Base-by-base conservation (phyloP, 2,888 invertebrate genomes). In the Phyto melanocephala region DNA sequence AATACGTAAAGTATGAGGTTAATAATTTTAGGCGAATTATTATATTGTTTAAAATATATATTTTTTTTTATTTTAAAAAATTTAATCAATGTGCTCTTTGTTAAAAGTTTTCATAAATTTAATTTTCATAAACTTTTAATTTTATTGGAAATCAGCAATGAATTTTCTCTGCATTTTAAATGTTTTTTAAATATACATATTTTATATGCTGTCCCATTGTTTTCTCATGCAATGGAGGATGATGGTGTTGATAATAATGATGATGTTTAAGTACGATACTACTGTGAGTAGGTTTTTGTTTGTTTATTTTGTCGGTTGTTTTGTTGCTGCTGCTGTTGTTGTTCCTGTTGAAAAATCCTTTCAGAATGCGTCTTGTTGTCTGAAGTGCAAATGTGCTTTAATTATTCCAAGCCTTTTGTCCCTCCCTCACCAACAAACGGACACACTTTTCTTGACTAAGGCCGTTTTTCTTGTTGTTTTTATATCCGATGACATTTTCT, bases 361-460 rank as follows among this genome's bases (percentile, higher is more conserved):
- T 45, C 5, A 56, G 68, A 74, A 74, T 78, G 78, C 78, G 78
- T 65, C 81, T 82, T 52, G 54, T 71, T 87, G 90, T 87, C 88
- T 89, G 88, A 90, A 89, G 90, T 88, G 89, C 86, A 90, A 90
- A 90, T 90, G 89, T 89, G 88, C 87, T 87, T 88, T 87, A 89
- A 89, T 89, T 89, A 89, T 90, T 87, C 67, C 85, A 86, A 84
- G 79, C 56, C 79, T 77, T 78, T 72, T 11, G 4, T 5, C 42
- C 22, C 11, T 20, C 5, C 3, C 45, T 24, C n/a, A 15, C 22
- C 72, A 47, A 28, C 28, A 3, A 11, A 40, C 22, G 8, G 3
- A 15, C 22, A 13, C 7, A 28, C 37, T 42, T 37, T 76, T 72
- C 45, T 35, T 28, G 45, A 60, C 65, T 71, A 75, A 58, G 54